phyloP scores from a whole-genome alignment of 2,113 vertebrate species.

The Catharus fuscescens region DNA sequence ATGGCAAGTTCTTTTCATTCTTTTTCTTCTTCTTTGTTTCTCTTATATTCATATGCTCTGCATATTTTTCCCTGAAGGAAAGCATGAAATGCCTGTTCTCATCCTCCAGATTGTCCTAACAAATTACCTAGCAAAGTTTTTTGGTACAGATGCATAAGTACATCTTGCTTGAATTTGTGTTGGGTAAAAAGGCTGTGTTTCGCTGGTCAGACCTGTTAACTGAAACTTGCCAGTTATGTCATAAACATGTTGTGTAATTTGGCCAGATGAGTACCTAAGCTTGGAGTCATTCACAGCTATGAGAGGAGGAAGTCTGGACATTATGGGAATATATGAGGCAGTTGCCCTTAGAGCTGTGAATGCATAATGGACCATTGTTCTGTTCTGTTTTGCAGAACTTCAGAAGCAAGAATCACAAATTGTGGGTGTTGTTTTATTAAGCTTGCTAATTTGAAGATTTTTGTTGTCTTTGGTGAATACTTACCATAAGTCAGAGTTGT shows the following conservation, averaged over 20 bases:
- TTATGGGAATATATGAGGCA: background rate
- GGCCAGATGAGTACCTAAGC: background rate
- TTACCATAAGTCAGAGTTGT: background rate
- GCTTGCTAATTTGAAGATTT: background rate
- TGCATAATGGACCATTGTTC: background rate
- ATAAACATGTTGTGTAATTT: background rate
- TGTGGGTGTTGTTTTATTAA: background rate
- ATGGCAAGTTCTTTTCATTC: background rate
- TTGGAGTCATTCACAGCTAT: background rate
- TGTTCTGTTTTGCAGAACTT: constrained; percentile 16
- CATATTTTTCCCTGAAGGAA: background rate
- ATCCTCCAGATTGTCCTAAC: background rate
- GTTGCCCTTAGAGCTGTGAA: background rate
- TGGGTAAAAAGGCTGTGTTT: background rate
- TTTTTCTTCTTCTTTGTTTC: background rate
- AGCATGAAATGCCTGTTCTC: background rate
- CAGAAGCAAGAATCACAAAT: background rate
- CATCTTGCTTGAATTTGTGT: background rate
- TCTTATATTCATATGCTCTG: background rate
- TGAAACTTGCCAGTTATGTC: background rate
- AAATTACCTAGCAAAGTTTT: background rate
- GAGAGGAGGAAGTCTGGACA: background rate
- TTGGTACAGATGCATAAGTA: background rate
- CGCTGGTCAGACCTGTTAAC: background rate
- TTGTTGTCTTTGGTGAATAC: background rate